These are phyloP conservation scores for Drosophila orena DNA, from an alignment of 1,140 invertebrate genomes.

Conservation along the genomic window DNA sequence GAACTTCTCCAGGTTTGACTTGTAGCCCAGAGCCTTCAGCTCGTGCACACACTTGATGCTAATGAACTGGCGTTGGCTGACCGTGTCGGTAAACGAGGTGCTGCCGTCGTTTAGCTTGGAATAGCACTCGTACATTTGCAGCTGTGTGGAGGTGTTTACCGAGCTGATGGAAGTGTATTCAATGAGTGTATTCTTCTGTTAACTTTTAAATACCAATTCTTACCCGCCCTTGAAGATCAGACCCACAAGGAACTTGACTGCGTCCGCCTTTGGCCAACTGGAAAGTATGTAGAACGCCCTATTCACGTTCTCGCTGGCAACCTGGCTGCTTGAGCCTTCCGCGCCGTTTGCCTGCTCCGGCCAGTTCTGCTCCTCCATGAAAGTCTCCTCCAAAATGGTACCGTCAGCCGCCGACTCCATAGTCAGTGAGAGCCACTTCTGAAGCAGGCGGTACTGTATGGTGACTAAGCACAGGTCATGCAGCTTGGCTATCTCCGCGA, in stretches of 20 bases:
- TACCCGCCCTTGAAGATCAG: conserved; percentile 76
- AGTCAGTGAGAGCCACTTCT: conserved; percentile 80
- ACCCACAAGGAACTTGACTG: conserved; percentile 68
- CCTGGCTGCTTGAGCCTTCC: conserved; percentile 22
- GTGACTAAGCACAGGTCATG: conserved; percentile 63
- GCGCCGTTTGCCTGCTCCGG: conserved; percentile 15
- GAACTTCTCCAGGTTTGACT: conserved; percentile 77
- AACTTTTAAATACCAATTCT: background rate
- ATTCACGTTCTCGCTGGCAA: conserved; percentile 73
- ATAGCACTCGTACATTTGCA: conserved; percentile 83
- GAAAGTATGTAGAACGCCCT: conserved; percentile 78
- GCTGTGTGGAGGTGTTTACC: conserved; percentile 75
- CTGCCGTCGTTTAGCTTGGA: conserved; percentile 79
- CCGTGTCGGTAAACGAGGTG: conserved; percentile 64
- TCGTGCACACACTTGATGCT: conserved; percentile 82
- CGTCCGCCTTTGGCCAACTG: conserved; percentile 72
- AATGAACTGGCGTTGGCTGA: conserved; percentile 77
- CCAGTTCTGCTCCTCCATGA: conserved; percentile 72
- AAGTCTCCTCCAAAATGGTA: conserved; percentile 75
- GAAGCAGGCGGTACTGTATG: conserved; percentile 72
- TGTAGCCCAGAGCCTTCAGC: conserved; percentile 80
- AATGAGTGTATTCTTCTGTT: background rate
- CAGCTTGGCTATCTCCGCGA: conserved; percentile 86
- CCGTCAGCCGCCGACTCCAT: conserved; percentile 55
- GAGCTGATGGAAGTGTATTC: conserved; percentile 22